phyloP scores from a whole-genome alignment of 2,113 vertebrate genomes.

The Hemibagrus wyckioides region DNA sequence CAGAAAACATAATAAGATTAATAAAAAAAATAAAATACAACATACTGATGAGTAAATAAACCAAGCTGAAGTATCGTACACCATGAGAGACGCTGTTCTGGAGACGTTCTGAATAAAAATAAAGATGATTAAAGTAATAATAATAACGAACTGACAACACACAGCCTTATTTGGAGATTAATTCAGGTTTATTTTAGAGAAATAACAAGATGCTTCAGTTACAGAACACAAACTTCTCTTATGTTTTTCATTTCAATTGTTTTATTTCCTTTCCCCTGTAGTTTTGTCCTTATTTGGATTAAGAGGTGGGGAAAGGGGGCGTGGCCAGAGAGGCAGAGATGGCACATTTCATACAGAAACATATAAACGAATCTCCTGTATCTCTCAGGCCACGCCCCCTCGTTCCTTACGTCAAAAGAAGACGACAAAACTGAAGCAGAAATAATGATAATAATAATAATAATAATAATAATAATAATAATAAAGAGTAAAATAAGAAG shows the following conservation, averaged over 20 bases:
- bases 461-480: too few species aligned
- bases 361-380: background rate
- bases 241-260: background rate
- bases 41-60: background rate
- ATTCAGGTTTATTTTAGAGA: background rate
- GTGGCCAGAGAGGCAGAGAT: background rate
- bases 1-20: background rate
- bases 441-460: too few species aligned
- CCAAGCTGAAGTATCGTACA: background rate
- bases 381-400: background rate
- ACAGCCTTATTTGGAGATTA: background rate
- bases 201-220: background rate
- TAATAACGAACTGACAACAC: background rate
- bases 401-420: background rate
- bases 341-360: background rate
- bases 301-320: background rate
- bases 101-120: background rate
- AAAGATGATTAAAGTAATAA: background rate
- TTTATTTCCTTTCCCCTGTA: background rate
- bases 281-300: background rate
- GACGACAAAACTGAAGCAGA: background rate
- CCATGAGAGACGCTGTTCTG: background rate
- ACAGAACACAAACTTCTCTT: background rate
- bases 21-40: background rate
- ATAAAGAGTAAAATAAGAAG: background rate